phyloP scores from a whole-genome alignment of 2,113 vertebrate genomes.

The Otocyon megalotis region DNA sequence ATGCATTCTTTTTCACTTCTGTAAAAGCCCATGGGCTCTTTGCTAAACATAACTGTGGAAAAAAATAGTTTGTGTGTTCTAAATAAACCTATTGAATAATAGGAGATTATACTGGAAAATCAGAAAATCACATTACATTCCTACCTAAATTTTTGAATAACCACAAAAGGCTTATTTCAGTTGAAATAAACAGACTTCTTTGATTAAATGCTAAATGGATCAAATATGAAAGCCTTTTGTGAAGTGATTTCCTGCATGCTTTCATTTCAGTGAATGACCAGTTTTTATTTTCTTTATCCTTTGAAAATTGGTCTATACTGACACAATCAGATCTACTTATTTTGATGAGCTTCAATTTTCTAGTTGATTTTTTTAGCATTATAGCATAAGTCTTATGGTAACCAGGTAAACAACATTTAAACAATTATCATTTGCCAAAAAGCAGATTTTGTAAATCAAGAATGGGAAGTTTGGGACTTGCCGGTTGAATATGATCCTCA shows the following conservation, averaged over 20 bases:
- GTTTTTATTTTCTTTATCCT: slow-evolving; percentile 66
- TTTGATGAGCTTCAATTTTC: slow-evolving; percentile 54
- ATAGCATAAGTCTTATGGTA: not conserved
- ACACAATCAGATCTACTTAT: slow-evolving; percentile 61
- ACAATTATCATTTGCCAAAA: slow-evolving; percentile 47
- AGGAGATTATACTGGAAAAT: slow-evolving; percentile 56
- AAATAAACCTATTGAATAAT: slow-evolving; percentile 71
- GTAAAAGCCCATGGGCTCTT: not conserved
- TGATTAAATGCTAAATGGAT: slow-evolving; percentile 62
- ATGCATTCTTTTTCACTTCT: slow-evolving; percentile 52
- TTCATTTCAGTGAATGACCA: slow-evolving; percentile 68
- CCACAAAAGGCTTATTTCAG: slow-evolving; percentile 59
- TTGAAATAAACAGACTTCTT: slow-evolving; percentile 62
- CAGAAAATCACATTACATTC: slow-evolving; percentile 56
- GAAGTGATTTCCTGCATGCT: slow-evolving; percentile 68
- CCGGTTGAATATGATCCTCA: not conserved
- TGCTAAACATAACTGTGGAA: slow-evolving; percentile 51
- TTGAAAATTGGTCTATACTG: slow-evolving; percentile 63
- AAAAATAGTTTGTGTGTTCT: slow-evolving; percentile 48
- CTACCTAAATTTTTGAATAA: slow-evolving; percentile 66
- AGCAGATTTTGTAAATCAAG: slow-evolving; percentile 52
- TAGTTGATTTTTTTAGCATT: slow-evolving; percentile 56
- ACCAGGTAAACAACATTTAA: slow-evolving; percentile 26
- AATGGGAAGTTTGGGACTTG: not conserved
- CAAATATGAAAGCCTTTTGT: slow-evolving; percentile 72